Base-by-base conservation (phyloP, 2,797 vertebrate genomes). In the Crocodylus rhombifer region DNA sequence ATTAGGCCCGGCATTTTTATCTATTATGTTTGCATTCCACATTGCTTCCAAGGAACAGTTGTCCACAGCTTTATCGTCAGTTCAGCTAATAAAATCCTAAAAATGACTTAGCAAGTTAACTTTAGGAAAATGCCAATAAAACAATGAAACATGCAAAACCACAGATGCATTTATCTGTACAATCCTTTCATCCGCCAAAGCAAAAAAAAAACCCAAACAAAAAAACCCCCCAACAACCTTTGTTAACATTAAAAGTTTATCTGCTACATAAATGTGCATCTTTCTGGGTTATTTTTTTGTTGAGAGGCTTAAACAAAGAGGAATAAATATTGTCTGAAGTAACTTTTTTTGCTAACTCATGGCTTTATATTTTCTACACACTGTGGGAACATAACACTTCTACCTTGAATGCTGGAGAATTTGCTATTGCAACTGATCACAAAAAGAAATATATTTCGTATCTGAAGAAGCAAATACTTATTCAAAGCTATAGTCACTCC, bases 121-220 rank as follows among this genome's bases (percentile, higher is more conserved):
- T 36, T 67, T 74, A 91, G 33, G 75, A 94, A 97, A 96, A 95
- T 33, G 62, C 74, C 94, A 88, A 55, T 28, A 42, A 57, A 94
- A 86, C 57, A 94, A 92, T 42, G 73, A 90, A 89, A 94, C 80
- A 90, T 65, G 74, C 62, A 91, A 81, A 88, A 81, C 57, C 65
- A 60, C 85, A 96, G 91, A 96, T 95, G 95, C 28, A 60, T 89
- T 89, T 94, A 93, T 93, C 94, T 91, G 60, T 88, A 76, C 62
- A 86, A 82, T 77, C 64, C 95, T 94, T 82, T 58, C 93, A 96
- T 96, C 91, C 91, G 74, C 83, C 84, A 83, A 88, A 51, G 10
- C 18, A 51, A 9, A 10, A 51, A 51, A 51, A 51, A 51, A 51
- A 51, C 42, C 33, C 33, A 51, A 51, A 51, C 9, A 10, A 51